Evolutionary conservation across 2,797 vertebrate species (phyloP), one percentile per base, ranked within the genome.

Genomic region (Myoxocephalus aenaeus): DNA sequence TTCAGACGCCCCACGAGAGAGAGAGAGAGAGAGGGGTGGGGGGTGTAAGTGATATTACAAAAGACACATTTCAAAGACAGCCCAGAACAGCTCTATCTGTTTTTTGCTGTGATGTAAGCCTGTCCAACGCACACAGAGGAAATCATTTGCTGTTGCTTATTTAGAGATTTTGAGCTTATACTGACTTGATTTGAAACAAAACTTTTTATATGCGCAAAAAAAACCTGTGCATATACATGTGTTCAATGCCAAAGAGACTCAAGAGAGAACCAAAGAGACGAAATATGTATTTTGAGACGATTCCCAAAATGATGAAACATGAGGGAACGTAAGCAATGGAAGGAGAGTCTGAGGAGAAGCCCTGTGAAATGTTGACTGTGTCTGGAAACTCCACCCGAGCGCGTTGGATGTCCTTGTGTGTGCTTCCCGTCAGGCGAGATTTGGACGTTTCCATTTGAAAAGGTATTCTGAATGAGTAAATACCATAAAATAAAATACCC

Each of bases 1-100:
- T 69, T 62, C 75, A 57, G 51, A 32, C 32, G 3, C 32, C 32
- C 25, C 25, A 27, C 4, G 29, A 32, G 44, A 17, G 44, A 46
- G 15, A 72, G 58, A 68, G 51, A 53, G 51, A 73, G 44, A 56
- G n/a, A 72, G 59, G 56, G 50, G 72, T 59, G 69, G 20, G 59
- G 81, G 76, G 71, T 85, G 53, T 76, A 84, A 84, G 76, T 74
- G 63, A 82, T 59, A 65, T 80, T 73, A 85, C 64, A 76, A 80
- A 85, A 87, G 62, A 78, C 54, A n/a, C 44, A 78, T 77, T 79
- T 80, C 79, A 85, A 70, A 82, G 53, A 74, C 44, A 8, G 57
- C 34, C 42, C 22, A 61, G 57, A 72, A 42, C n/a, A 65, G 67
- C 75, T 71, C 70, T 46, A n/a, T n/a, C n/a, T n/a, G n/a, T n/a